Evolutionary conservation across 92 coral and sea anemone species (phyloP).

Genomic region (Muricea muricata): DNA sequence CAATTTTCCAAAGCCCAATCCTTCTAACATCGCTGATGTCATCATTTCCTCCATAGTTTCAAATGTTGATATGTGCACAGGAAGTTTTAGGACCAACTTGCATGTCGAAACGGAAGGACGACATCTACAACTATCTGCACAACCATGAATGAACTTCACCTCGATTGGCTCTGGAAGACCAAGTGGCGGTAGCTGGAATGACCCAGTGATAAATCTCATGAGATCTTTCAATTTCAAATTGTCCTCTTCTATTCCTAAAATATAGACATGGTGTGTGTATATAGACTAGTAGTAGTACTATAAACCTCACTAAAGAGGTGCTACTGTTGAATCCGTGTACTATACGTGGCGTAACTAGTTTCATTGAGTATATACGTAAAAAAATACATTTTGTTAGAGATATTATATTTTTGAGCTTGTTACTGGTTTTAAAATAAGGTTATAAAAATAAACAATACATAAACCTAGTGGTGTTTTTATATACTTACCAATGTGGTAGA

Average conservation of each 20-base stretch:
- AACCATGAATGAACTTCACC: constrained; percentile 27
- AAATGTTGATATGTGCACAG: too few species aligned
- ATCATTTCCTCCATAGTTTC: too few species aligned
- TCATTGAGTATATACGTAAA: too few species aligned
- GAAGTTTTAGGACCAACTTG: too few species aligned
- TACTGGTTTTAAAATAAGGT: neutral
- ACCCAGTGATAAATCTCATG: constrained; percentile 9
- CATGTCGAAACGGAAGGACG: constrained; percentile 21
- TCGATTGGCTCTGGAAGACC: neutral
- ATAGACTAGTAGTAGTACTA: neutral
- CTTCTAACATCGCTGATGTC: too few species aligned
- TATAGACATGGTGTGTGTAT: neutral
- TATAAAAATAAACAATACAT: neutral
- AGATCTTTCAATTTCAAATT: constrained; percentile 8
- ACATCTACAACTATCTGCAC: constrained; percentile 6
- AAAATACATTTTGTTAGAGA: too few species aligned
- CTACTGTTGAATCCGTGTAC: too few species aligned
- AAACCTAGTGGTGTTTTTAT: neutral
- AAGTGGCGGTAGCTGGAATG: constrained; percentile 26
- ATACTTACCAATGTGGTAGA: constrained; percentile 33
- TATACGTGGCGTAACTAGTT: too few species aligned
- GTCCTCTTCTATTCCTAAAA: neutral
- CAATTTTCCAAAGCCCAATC: too few species aligned
- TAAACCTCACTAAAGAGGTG: too few species aligned
- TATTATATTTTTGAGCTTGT: neutral